phyloP scores from a whole-genome alignment of 1,140 invertebrate species.

The Cryptotermes secundus region DNA sequence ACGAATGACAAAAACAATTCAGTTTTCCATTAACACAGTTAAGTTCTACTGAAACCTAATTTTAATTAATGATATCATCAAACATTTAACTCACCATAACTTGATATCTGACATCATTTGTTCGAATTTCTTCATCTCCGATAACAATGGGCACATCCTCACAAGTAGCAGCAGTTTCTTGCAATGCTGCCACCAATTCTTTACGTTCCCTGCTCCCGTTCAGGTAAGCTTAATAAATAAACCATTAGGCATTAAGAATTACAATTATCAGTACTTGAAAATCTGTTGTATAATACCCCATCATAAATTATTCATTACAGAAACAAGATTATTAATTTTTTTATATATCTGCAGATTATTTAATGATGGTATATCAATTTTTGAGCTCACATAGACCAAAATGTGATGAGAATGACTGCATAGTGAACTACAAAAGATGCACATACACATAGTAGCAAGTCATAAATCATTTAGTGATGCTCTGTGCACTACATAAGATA shows the following conservation, averaged over 20 bases:
- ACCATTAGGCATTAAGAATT: conserved; percentile 1
- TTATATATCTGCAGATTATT: not conserved
- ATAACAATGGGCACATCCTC: conserved; percentile 92
- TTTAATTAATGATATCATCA: too few species aligned
- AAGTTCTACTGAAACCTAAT: too few species aligned
- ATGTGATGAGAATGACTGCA: too few species aligned
- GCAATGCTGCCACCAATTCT: conserved; percentile 71
- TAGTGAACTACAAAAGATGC: too few species aligned
- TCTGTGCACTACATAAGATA: too few species aligned
- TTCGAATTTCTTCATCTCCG: conserved; percentile 81
- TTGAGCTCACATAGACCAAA: too few species aligned
- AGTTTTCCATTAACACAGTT: too few species aligned
- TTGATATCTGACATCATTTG: conserved; percentile 74
- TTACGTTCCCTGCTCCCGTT: conserved; percentile 80
- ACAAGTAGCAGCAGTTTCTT: conserved; percentile 61
- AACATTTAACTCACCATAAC: conserved; percentile 56
- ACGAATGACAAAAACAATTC: too few species aligned
- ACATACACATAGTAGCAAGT: too few species aligned
- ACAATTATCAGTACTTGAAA: not conserved
- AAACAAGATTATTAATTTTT: conserved; percentile 15
- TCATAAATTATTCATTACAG: not conserved
- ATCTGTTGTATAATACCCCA: not conserved
- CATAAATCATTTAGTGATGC: too few species aligned
- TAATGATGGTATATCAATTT: too few species aligned
- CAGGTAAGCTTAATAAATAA: conserved; percentile 59